Base-by-base conservation (phyloP, 1,140 invertebrate genomes). In the Drosophila bifasciata region DNA sequence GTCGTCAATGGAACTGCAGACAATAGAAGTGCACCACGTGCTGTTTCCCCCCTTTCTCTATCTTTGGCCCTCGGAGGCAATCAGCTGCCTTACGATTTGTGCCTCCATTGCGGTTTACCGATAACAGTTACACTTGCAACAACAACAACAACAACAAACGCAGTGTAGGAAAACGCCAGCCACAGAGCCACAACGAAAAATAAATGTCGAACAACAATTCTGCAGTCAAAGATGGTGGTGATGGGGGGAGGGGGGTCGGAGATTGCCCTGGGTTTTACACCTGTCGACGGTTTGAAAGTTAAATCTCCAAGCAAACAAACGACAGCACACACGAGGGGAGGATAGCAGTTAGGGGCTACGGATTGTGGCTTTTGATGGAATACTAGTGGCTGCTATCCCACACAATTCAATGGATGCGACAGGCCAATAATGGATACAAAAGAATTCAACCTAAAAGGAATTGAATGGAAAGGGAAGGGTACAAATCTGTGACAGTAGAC, bases 71-170 rank as follows among this genome's bases (percentile, higher is more conserved):
- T 39, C 43, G 21, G 25, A 40, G 49, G 69, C 70, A 72, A 73
- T 56, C 19, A 55, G 40, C 16, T 15, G 15, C 36, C 70, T 58
- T 64, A 51, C 74, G 53, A 64, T 70, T 78, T 73, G 72, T 56
- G 51, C 55, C 60, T 61, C 66, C 66, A 69, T 73, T 86, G 81
- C 57, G 68, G 80, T 86, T 60, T 56, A 19, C 75, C 79, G 76
- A 76, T 71, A 79, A 71, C 51, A 48, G 58, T 57, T 43, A 36
- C 56, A 77, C 52, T 25, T 46, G 41, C 40, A 44, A 41, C 41
- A 60, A 43, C 71, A 75, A 74, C 40, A 44, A 41, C 41, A 60
- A 43, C 71, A 75, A 74, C 69, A 68, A 67, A 68, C 13, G 49
- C 28, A 36, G 49, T 28, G 25, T 13, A 28, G 48, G 48, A n/a